Evolutionary conservation across 2,888 invertebrate species (phyloP).

Genomic region (Steinernema hermaphroditum): DNA sequence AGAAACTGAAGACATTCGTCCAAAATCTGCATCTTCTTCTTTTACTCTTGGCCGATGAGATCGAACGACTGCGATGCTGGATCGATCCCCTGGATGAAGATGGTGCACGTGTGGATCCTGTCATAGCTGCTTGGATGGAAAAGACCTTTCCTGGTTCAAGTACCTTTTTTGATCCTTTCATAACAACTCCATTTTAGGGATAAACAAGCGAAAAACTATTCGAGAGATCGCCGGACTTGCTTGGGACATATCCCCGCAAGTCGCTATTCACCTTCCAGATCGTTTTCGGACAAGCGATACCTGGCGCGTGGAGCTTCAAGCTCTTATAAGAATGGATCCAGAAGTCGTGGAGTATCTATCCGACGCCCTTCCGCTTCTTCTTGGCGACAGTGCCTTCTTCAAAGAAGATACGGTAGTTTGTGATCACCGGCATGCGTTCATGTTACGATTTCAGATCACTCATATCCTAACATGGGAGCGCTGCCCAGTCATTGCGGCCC

Average conservation of each 20-base stretch:
- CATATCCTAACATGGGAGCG: slow-evolving; percentile 91
- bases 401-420: slow-evolving; percentile 75
- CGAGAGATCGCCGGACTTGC: slow-evolving; percentile 85
- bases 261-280: slow-evolving; percentile 80
- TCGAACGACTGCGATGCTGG: slow-evolving; percentile 92
- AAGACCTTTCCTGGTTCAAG: slow-evolving; percentile 45
- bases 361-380: slow-evolving; percentile 88
- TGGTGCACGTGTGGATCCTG: slow-evolving; percentile 52
- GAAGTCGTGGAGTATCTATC: slow-evolving; percentile 86
- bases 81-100: slow-evolving; percentile 77
- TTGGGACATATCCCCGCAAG: slow-evolving; percentile 91
- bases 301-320: slow-evolving; percentile 72
- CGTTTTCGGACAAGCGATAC: slow-evolving; percentile 55
- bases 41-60: slow-evolving; percentile 83
- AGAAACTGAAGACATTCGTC: slow-evolving; percentile 76
- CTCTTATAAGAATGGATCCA: slow-evolving; percentile 84
- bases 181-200: slow-evolving; percentile 69
- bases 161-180: neutral
- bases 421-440: neutral
- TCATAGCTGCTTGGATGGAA: slow-evolving; percentile 55
- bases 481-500: slow-evolving; percentile 85
- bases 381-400: slow-evolving; percentile 82
- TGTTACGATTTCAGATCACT: slow-evolving; percentile 71
- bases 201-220: slow-evolving; percentile 68
- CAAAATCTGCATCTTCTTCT: slow-evolving; percentile 90